Conservation (phyloP, 2,113 vertebrate species). For the Raja brachyura region DNA sequence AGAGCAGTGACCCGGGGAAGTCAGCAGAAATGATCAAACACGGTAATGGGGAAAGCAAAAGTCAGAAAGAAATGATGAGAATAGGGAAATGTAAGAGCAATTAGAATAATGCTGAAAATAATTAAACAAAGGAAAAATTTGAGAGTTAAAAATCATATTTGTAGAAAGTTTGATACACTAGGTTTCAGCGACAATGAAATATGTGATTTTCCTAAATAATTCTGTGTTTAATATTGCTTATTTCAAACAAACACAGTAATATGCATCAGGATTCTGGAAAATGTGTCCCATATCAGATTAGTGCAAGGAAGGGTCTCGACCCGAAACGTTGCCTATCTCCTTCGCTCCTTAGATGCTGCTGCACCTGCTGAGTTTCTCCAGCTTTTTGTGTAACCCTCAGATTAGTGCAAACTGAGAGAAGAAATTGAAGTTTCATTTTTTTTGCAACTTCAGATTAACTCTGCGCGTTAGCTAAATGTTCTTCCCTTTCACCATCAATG, state of each 20-base stretch:
- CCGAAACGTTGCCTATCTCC: too few relatives aligned
- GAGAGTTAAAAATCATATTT: neutral
- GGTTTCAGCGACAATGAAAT: neutral
- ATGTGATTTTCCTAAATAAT: neutral
- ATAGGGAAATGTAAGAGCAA: neutral
- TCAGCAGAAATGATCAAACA: neutral
- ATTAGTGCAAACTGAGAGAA: constrained; percentile 68
- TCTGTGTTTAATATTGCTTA: neutral
- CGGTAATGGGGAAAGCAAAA: neutral
- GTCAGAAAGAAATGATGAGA: neutral
- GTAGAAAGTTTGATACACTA: neutral
- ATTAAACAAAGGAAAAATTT: neutral
- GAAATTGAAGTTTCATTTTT: constrained; percentile 66
- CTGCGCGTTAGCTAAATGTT: constrained; percentile 47
- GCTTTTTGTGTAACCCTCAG: too few relatives aligned
- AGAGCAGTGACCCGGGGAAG: neutral
- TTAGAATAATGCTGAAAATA: neutral
- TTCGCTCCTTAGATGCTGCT: too few relatives aligned
- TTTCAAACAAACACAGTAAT: constrained; percentile 52
- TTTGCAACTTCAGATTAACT: constrained; percentile 56
- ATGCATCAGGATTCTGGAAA: constrained; percentile 62
- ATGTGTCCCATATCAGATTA: constrained; percentile 64
- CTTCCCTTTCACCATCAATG: too few relatives aligned
- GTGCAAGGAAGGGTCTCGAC: too few relatives aligned
- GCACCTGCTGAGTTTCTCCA: too few relatives aligned